phyloP scores from a whole-genome alignment of 2,797 vertebrate species.

The Bucorvus abyssinicus region DNA sequence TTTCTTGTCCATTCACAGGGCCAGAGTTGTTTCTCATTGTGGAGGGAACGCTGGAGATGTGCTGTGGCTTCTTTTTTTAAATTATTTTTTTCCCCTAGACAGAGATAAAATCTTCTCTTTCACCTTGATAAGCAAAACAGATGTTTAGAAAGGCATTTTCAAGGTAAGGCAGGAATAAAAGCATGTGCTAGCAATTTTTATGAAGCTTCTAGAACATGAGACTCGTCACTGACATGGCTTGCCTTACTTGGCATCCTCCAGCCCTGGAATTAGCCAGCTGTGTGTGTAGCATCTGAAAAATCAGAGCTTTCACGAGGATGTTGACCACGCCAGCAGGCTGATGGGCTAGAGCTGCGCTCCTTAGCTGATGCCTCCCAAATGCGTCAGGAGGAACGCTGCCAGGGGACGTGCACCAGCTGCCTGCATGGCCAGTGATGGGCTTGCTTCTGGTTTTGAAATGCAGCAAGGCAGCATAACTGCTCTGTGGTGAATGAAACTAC shows the following conservation, averaged over 20 bases:
- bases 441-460: fast-evolving
- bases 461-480: not conserved
- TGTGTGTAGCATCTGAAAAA: not conserved
- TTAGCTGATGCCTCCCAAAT: not conserved
- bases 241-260: not conserved
- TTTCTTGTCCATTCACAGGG: not conserved
- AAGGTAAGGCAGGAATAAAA: not conserved
- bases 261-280: not conserved
- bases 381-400: not conserved
- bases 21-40: not conserved
- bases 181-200: not conserved
- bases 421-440: not conserved
- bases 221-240: not conserved
- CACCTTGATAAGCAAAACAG: not conserved
- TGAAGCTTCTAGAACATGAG: not conserved
- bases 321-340: not conserved
- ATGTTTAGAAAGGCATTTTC: not conserved
- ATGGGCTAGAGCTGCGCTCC: not conserved
- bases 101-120: not conserved
- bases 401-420: not conserved
- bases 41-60: not conserved
- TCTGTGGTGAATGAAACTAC: not conserved
- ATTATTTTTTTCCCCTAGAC: not conserved
- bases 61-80: not conserved
- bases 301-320: not conserved